These are phyloP conservation scores for Protonemura montana DNA, from an alignment of 2,888 invertebrate genomes.

Conservation along the genomic window DNA sequence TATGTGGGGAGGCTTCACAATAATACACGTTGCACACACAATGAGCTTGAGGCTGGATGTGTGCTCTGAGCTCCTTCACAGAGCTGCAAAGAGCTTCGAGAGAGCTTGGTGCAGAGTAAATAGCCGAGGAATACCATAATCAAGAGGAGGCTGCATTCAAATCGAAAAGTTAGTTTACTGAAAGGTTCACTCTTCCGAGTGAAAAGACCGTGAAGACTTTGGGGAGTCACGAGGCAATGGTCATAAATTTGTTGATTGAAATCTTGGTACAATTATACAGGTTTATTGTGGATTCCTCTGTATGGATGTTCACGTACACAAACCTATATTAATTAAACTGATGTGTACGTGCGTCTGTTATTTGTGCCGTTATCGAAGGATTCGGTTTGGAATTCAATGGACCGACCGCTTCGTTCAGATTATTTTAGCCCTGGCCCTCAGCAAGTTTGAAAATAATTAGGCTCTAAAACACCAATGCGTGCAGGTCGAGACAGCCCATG, in stretches of 20 bases:
- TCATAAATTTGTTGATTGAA: not conserved
- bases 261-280: not conserved
- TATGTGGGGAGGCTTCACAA: not conserved
- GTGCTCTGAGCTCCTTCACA: not conserved
- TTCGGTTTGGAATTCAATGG: not conserved
- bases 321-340: not conserved
- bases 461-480: not conserved
- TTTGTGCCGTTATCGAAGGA: not conserved
- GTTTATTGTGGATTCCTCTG: not conserved
- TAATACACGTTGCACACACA: not conserved
- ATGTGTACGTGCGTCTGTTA: not conserved
- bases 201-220: too few relatives aligned
- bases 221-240: not conserved
- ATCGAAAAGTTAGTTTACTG: not conserved
- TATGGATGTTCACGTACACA: not conserved
- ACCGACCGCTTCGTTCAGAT: not conserved
- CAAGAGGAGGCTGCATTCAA: not conserved
- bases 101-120: not conserved
- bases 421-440: not conserved
- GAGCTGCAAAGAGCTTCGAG: not conserved
- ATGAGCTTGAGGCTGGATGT: not conserved
- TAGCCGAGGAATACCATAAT: not conserved
- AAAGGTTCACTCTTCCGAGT: not conserved
- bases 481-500: not conserved
- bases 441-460: not conserved